Evolutionary conservation across 2,113 vertebrate species (phyloP).

Genomic region (Phyllostomus hastatus): DNA sequence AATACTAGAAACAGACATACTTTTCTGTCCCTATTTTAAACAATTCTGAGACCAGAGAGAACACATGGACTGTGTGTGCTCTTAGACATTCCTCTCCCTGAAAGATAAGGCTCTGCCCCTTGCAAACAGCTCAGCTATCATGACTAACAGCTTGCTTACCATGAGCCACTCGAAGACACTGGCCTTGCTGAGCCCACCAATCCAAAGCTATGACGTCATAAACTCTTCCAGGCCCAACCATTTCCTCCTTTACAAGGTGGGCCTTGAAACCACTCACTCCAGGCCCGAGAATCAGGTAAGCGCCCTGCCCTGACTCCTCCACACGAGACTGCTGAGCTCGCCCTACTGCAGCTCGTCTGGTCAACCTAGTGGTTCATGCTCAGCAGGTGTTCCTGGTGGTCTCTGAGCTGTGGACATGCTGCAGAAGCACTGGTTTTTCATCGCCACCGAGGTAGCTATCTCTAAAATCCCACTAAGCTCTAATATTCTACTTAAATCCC

Average conservation of each 20-base stretch:
- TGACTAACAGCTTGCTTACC: not conserved
- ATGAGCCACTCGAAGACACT: not conserved
- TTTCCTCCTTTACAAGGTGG: not conserved
- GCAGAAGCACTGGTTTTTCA: not conserved
- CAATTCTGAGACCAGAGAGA: not conserved
- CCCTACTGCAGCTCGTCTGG: rapidly evolving
- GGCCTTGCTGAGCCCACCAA: not conserved
- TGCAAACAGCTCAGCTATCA: not conserved
- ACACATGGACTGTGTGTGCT: not conserved
- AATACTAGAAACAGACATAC: not conserved
- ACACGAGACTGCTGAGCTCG: not conserved
- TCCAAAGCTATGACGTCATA: not conserved
- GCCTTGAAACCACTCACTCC: not conserved
- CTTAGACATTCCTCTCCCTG: not conserved
- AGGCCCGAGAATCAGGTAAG: not conserved
- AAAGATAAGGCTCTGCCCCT: not conserved
- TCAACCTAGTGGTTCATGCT: not conserved
- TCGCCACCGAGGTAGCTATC: not conserved
- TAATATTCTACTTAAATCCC: not conserved
- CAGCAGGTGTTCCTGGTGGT: not conserved
- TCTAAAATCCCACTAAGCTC: not conserved
- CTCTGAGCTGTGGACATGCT: not conserved
- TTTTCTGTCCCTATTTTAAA: not conserved
- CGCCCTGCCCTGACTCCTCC: not conserved
- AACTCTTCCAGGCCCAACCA: not conserved